phyloP scores from a whole-genome alignment of 1,140 invertebrate species.

The Nymphalis io region DNA sequence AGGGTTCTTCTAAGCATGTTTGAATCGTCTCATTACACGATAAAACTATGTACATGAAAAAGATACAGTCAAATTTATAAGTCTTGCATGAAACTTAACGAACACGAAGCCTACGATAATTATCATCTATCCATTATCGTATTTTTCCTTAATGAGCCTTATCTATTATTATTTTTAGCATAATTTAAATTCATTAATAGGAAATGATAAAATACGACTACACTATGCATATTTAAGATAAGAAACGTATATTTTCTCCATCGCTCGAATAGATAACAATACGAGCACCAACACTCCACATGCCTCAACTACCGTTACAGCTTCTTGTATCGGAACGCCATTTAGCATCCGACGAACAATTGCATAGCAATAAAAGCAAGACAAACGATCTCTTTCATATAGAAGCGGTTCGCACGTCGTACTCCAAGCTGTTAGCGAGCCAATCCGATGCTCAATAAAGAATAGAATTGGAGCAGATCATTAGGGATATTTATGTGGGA shows the following conservation, averaged over 20 bases:
- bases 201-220: neutral
- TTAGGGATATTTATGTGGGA: conserved; percentile 40
- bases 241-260: conserved; percentile 6
- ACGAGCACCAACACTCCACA: conserved; percentile 37
- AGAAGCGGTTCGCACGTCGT: conserved; percentile 52
- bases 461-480: conserved; percentile 45
- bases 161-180: too few relatives aligned
- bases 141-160: too few relatives aligned
- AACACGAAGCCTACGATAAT: too few relatives aligned
- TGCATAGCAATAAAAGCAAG: conserved; percentile 61
- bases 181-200: too few relatives aligned
- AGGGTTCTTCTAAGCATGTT: too few relatives aligned
- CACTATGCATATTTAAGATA: conserved; percentile 7
- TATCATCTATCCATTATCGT: too few relatives aligned
- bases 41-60: too few relatives aligned
- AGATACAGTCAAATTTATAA: too few relatives aligned
- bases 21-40: too few relatives aligned
- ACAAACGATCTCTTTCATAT: conserved; percentile 61
- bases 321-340: conserved; percentile 39
- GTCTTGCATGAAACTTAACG: too few relatives aligned
- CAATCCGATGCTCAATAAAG: conserved; percentile 49
- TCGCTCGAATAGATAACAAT: conserved; percentile 22
- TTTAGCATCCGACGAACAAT: conserved; percentile 49
- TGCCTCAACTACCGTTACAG: conserved; percentile 45
- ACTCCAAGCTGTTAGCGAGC: conserved; percentile 41